These are phyloP conservation scores for Hycleus cichorii DNA, from an alignment of 1,140 invertebrate species.

Conservation along the genomic window DNA sequence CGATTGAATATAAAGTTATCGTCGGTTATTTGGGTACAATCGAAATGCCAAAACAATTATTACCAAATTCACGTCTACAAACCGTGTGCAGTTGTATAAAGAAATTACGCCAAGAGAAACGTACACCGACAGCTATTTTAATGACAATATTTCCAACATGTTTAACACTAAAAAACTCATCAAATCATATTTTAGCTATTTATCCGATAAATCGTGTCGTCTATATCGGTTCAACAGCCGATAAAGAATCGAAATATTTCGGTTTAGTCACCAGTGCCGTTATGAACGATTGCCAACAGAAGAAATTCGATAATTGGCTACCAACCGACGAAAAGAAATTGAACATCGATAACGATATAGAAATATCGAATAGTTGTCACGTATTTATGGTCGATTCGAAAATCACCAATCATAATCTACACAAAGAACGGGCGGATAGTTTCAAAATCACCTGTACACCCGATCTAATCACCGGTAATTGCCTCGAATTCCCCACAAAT, in stretches of 20 bases:
- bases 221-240: constrained; percentile 82
- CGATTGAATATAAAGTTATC: constrained; percentile 72
- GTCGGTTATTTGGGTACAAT: constrained; percentile 93
- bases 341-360: constrained; percentile 39
- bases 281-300: constrained; percentile 16
- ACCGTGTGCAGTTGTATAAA: constrained; percentile 75
- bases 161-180: constrained; percentile 65
- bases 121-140: constrained; percentile 77
- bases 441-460: constrained; percentile 74
- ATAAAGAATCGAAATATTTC: constrained; percentile 87
- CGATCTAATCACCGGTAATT: constrained; percentile 54
- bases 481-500: constrained; percentile 83
- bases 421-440: constrained; percentile 59
- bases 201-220: constrained; percentile 81
- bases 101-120: constrained; percentile 80
- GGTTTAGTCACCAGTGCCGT: constrained; percentile 79
- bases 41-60: constrained; percentile 83
- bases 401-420: constrained; percentile 71
- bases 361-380: constrained; percentile 83
- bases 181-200: constrained; percentile 62
- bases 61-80: constrained; percentile 65
- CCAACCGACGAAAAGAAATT: constrained; percentile 18
- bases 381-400: constrained; percentile 90
- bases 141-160: constrained; percentile 76
- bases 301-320: not conserved